These are phyloP conservation scores for Acleris laterana DNA, from an alignment of 2,888 invertebrate species.

Conservation along the genomic window DNA sequence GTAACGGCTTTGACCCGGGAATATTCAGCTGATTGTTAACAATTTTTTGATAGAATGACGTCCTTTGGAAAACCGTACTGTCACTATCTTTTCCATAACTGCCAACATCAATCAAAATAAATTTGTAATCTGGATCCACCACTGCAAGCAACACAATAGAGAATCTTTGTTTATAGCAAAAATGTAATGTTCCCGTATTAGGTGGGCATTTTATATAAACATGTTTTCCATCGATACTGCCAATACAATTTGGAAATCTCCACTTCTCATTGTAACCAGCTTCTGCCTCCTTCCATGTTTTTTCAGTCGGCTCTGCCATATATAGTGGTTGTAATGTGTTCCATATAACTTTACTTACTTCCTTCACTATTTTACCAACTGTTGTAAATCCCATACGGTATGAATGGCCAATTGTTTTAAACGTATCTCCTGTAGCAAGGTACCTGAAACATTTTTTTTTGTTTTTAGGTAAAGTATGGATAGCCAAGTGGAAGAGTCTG, in stretches of 20 bases:
- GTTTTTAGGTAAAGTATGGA: constrained; percentile 38
- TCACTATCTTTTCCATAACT: constrained; percentile 16
- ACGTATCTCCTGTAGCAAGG: no score
- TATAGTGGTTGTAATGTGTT: no score
- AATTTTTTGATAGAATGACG: constrained; percentile 11
- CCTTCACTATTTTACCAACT: no score
- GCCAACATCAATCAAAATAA: constrained; percentile 21
- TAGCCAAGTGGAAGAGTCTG: constrained; percentile 43
- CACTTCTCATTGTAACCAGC: no score
- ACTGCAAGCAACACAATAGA: constrained; percentile 30
- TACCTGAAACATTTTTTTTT: constrained; percentile 28
- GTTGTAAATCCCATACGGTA: no score
- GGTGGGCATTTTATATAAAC: constrained; percentile 37
- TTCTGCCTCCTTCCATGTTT: no score
- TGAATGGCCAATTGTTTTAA: no score
- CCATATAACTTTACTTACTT: no score
- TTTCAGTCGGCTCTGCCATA: no score
- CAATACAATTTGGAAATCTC: constrained; percentile 41
- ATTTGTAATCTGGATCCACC: constrained; percentile 26
- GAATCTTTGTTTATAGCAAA: background rate
- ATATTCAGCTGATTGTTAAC: constrained; percentile 18
- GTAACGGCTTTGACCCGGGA: constrained; percentile 29
- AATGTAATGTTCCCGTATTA: background rate
- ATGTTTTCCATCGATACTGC: constrained; percentile 42
- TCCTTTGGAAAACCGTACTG: constrained; percentile 21